These are phyloP conservation scores for Agrilus mali DNA, from an alignment of 2,888 invertebrate genomes.

Conservation along the genomic window DNA sequence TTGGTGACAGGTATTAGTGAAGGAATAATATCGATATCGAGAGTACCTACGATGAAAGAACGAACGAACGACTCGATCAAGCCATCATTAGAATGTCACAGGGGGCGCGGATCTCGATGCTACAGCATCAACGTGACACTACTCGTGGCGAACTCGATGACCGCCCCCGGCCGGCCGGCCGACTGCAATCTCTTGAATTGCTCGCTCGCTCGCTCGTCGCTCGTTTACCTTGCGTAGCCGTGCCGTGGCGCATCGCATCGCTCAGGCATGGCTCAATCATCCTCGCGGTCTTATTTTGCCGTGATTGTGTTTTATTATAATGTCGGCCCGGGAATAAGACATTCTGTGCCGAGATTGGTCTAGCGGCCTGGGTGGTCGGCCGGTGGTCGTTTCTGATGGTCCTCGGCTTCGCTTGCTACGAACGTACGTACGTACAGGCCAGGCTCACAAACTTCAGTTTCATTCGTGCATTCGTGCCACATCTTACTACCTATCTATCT, in stretches of 20 bases:
- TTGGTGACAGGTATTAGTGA: no score
- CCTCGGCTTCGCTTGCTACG: constrained; percentile 9
- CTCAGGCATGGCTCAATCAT: constrained; percentile 34
- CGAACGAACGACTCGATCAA: no score
- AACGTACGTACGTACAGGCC: constrained; percentile 6
- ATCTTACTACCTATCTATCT: constrained; percentile 20
- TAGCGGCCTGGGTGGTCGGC: constrained; percentile 36
- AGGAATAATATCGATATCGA: no score
- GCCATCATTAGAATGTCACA: no score
- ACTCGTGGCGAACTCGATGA: no score
- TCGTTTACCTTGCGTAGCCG: constrained; percentile 6
- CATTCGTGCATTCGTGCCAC: constrained; percentile 22
- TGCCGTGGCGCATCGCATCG: constrained; percentile 26
- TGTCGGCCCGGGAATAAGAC: constrained; percentile 35
- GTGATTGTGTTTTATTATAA: constrained; percentile 35
- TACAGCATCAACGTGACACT: no score
- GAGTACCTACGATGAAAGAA: no score
- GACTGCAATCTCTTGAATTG: no score
- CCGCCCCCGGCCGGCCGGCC: no score
- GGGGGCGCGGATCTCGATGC: no score
- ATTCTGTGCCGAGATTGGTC: constrained; percentile 36
- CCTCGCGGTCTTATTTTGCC: constrained; percentile 32
- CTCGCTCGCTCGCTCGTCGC: no score
- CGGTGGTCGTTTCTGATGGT: background rate
- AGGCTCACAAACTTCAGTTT: constrained; percentile 24